These are phyloP conservation scores for Drosophila atripex DNA, from an alignment of 2,888 invertebrate species.

Conservation along the genomic window DNA sequence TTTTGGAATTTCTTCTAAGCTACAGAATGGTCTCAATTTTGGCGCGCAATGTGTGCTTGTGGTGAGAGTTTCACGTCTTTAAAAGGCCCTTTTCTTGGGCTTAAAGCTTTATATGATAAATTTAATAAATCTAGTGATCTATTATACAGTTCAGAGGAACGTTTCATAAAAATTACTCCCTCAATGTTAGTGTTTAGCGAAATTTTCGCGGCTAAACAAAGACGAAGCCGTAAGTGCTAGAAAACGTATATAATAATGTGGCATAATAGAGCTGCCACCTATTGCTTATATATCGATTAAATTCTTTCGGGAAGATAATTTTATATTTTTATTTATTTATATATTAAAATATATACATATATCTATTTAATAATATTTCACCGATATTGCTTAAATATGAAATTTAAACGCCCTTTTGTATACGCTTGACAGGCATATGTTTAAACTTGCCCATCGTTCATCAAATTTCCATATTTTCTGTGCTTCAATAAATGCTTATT, in stretches of 20 bases:
- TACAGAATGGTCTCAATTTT: neutral
- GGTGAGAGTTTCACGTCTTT: conserved; percentile 13
- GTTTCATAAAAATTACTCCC: conserved; percentile 8
- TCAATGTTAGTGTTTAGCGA: conserved; percentile 2
- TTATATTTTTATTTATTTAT: no score
- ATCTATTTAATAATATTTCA: no score
- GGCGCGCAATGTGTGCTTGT: conserved; percentile 65
- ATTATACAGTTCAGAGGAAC: neutral
- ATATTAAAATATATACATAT: no score
- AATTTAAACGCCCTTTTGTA: no score
- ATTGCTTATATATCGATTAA: neutral
- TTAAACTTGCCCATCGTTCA: neutral
- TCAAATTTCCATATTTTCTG: neutral
- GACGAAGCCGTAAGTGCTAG: conserved; percentile 25
- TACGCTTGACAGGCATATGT: no score
- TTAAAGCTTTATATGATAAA: neutral
- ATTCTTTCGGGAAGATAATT: no score
- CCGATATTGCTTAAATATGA: no score
- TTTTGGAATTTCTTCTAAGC: conserved; percentile 37
- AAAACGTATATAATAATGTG: neutral
- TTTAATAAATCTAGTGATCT: neutral
- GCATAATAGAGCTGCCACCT: neutral
- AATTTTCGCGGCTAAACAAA: conserved; percentile 46
- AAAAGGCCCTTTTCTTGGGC: neutral
- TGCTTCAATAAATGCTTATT: neutral